Evolutionary conservation across 2,888 invertebrate genomes (phyloP), one percentile per base, ranked within the genome.

Genomic region (Thalpophila matura): DNA sequence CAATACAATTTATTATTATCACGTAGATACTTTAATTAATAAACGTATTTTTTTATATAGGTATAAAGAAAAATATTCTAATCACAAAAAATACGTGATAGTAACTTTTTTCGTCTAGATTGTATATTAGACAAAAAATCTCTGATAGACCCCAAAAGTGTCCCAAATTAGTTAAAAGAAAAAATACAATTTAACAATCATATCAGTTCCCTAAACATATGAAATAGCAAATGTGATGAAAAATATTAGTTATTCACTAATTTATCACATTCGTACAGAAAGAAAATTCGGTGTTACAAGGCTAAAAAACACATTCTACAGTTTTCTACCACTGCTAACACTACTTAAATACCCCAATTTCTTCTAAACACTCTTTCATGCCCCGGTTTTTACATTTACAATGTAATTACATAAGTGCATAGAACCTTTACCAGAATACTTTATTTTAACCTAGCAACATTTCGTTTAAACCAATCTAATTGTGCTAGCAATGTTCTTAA

Each of bases 251-350:
- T n/a, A 43, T 42, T n/a, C 3, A 46, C 54, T 63, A 65, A 54
- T 38, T 49, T 24, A 51, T 58, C 33, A 74, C 50, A 75, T 29
- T 57, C 14, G 49, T 42, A 40, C 1, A 22, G 26, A 38, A 22
- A 42, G 24, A 56, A 57, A 49, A 14, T 43, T 53, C 14, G 16
- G 69, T 73, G 47, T 64, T 63, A 61, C 63, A 46, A 60, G 29
- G 60, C 69, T 73, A 74, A 63, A 66, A 57, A 49, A 56, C 31
- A 63, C 26, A 57, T 51, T 63, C 57, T 63, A 66, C 79, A 46
- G 16, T 33, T 64, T 55, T 63, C 76, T 77, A 79, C 71, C 12
- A 38, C 6, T 45, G 33, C 35, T 38, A 51, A 62, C 10, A 49
- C 62, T 61, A 57, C 61, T 22, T 40, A 40, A 38, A 9, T 29